phyloP scores from a whole-genome alignment of 2,888 invertebrate genomes.

The Caenorhabditis doughertyi region DNA sequence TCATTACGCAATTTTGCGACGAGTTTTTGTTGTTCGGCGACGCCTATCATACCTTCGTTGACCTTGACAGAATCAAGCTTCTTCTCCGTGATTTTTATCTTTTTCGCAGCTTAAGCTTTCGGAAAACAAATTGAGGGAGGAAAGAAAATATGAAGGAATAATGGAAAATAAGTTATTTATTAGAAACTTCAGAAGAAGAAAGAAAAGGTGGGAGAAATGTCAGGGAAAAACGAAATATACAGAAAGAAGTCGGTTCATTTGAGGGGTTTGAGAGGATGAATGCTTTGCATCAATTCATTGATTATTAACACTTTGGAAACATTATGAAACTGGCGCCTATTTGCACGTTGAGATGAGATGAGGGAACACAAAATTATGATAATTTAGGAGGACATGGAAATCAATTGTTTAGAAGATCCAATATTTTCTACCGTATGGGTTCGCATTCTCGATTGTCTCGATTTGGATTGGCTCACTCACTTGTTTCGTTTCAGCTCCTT shows the following conservation, averaged over 20 bases:
- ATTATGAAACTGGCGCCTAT: constrained; percentile 45
- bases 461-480: constrained; percentile 56
- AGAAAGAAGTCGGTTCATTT: constrained; percentile 35
- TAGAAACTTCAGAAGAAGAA: constrained; percentile 16
- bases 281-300: constrained; percentile 36
- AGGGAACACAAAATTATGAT: background rate
- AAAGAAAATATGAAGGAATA: background rate
- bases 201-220: background rate
- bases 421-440: constrained; percentile 49
- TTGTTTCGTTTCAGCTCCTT: constrained; percentile 55
- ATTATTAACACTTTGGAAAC: constrained; percentile 53
- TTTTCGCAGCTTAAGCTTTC: constrained; percentile 30
- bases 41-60: constrained; percentile 61
- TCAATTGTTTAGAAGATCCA: constrained; percentile 49
- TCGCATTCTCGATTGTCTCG: constrained; percentile 43
- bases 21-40: constrained; percentile 55
- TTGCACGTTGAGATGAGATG: constrained; percentile 62
- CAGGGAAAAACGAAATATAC: constrained; percentile 25
- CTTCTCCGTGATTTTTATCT: constrained; percentile 55
- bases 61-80: constrained; percentile 57
- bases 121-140: background rate
- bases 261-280: constrained; percentile 19
- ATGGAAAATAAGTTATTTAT: constrained; percentile 55
- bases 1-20: constrained; percentile 60
- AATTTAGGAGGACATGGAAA: background rate